Evolutionary conservation across 1,140 invertebrate species (phyloP).

Genomic region (Drosophila pandora): DNA sequence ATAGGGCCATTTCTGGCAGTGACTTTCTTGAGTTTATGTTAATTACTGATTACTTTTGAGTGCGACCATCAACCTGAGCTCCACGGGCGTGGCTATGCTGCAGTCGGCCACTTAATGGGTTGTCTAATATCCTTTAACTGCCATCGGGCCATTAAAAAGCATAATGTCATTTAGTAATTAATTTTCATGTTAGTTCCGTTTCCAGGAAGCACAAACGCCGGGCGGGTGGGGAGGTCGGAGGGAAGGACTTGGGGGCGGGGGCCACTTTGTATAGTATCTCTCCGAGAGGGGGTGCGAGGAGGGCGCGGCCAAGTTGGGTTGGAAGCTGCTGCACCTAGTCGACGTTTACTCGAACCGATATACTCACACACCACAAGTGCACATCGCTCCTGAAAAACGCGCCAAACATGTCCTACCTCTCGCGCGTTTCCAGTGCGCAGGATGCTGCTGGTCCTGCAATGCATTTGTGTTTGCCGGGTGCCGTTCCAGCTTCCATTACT

Average conservation of each 20-base stretch:
- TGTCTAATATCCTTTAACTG: conserved; percentile 81
- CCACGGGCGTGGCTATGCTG: conserved; percentile 34
- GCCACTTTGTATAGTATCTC: conserved; percentile 16
- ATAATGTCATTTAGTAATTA: conserved; percentile 82
- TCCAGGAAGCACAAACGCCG: conserved; percentile 16
- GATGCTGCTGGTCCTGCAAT: conserved; percentile 4
- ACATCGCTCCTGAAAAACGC: conserved; percentile 60
- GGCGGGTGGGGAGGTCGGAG: background rate
- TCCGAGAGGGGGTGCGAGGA: too few species aligned
- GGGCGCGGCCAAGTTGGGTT: background rate
- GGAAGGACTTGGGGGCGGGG: conserved; percentile 8
- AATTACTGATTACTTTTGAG: too few species aligned
- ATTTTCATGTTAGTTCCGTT: conserved; percentile 69
- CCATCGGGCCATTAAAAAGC: conserved; percentile 78
- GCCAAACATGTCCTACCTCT: conserved; percentile 83
- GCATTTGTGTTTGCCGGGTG: conserved; percentile 35
- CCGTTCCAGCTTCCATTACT: conserved; percentile 80
- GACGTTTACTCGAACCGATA: conserved; percentile 4
- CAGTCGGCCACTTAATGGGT: conserved; percentile 66
- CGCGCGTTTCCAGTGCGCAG: conserved; percentile 78
- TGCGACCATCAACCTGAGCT: background rate
- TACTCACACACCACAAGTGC: conserved; percentile 23
- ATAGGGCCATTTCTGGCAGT: too few species aligned
- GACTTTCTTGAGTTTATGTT: too few species aligned
- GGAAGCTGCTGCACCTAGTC: background rate